A percentile compares a stretch with the other conserved stretches of the same genome.
Evolutionary conservation across 2,113 vertebrate genomes (phyloP).

Genomic region (Boleophthalmus pectinirostris): DNA sequence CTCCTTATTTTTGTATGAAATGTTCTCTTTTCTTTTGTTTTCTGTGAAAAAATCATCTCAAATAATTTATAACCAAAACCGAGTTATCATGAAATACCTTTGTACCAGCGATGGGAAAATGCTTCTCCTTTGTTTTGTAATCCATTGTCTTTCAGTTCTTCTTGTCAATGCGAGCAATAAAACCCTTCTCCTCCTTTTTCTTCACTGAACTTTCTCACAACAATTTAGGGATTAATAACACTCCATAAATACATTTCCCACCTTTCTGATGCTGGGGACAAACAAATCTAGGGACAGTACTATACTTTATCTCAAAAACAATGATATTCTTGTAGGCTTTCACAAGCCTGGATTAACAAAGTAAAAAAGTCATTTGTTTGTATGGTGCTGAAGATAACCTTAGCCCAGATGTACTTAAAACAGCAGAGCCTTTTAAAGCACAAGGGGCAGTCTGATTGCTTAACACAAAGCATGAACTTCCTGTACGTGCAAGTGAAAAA

Average conservation of each 20-base stretch:
- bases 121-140: conserved; percentile 7
- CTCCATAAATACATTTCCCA: conserved; percentile 55
- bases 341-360: conserved; percentile 44
- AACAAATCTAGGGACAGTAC: conserved; percentile 44
- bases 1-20: background rate
- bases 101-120: conserved; percentile 20
- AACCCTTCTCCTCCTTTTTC: conserved; percentile 20
- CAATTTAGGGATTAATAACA: conserved; percentile 40
- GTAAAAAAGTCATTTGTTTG: conserved; percentile 49
- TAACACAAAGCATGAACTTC: conserved; percentile 70
- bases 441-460: conserved; percentile 49
- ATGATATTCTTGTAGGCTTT: conserved; percentile 50
- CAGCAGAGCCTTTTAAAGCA: conserved; percentile 8
- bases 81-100: background rate
- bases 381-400: conserved; percentile 22
- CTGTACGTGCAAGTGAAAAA: conserved; percentile 47
- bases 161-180: conserved; percentile 33
- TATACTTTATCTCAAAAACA: conserved; percentile 53
- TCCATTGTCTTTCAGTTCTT: conserved; percentile 17
- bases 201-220: conserved; percentile 49
- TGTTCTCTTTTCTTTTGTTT: background rate
- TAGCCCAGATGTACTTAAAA: conserved; percentile 35
- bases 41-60: background rate
- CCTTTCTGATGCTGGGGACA: conserved; percentile 39
- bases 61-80: conserved; percentile 6